Conservation (phyloP, 2,797 vertebrate species). For the Schizopygopsis pylzovi region DNA sequence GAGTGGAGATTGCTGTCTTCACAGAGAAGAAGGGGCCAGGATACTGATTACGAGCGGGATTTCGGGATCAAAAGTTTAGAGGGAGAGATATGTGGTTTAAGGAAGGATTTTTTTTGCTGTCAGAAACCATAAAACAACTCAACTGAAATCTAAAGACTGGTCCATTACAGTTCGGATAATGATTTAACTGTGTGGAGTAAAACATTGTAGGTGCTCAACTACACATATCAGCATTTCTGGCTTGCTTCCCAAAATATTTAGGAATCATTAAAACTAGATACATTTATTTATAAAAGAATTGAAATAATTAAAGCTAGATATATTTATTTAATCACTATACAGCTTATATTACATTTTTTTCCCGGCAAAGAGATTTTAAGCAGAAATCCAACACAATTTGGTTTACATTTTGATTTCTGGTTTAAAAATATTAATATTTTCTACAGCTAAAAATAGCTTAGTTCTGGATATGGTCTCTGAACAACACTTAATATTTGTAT, state of each 20-base stretch:
- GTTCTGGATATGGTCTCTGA: neutral
- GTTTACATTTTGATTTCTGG: no score
- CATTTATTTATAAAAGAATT: neutral
- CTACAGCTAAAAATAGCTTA: neutral
- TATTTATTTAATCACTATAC: neutral
- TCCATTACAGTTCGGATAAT: conserved; percentile 66
- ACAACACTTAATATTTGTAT: neutral
- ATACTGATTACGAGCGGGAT: conserved; percentile 45
- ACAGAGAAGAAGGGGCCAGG: conserved; percentile 11
- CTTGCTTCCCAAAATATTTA: neutral
- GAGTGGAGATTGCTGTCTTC: conserved; percentile 59
- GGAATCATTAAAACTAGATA: neutral
- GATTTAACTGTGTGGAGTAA: conserved; percentile 16
- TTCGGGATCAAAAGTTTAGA: conserved; percentile 53
- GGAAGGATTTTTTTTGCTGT: conserved; percentile 61
- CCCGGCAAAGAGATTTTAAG: no score
- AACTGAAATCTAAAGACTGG: conserved; percentile 61
- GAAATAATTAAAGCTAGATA: neutral
- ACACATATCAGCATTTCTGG: no score
- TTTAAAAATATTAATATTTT: neutral
- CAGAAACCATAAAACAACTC: conserved; percentile 65
- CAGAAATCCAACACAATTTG: no score
- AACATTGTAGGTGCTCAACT: no score
- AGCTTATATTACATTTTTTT: no score
- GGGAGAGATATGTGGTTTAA: neutral